Evolutionary conservation across 2,113 vertebrate species (phyloP), one percentile per base, ranked within the genome.

Genomic region (Megaleporinus macrocephalus): DNA sequence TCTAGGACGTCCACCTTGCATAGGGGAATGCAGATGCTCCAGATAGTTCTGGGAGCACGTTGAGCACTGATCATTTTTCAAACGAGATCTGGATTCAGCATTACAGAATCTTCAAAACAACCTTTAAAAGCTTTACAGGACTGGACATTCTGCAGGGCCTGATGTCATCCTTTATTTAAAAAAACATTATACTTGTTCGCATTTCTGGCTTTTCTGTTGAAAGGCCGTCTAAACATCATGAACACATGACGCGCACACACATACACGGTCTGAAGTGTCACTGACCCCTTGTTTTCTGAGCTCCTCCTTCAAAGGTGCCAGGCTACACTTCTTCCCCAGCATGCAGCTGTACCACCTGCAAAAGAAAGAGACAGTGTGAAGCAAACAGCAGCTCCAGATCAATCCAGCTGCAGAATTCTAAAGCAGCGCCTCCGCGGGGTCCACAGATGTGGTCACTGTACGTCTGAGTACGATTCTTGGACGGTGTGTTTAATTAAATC

Each of bases 321-420:
- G 90, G 90, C 97, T 99, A 82, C 98, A 99, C 87, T 99, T 99
- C 89, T 99, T 99, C 68, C 98, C 98, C 94, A 99, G 91, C 98
- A 99, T 99, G 89, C 98, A 99, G 88, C 97, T 99, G 89, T 99
- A 99, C 98, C 97, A 99, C 81, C 98, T 99, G 94, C 87, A 88
- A 80, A 84, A 83, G 33, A 87, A 65, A 73, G 81, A 83, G 59
- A 82, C 51, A 69, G 69, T 20, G 26, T 14, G 82, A 9, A 36
- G 11, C 26, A 13, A 49, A 65, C 57, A 26, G 36, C 27, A 36
- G 44, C 77, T 81, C 76, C 29, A 89, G 87, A 88, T 90, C 86
- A 90, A 89, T 90, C 22, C 26, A 78, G 49, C 71, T 13, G 15
- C 78, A 33, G 61, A 62, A 57, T 63, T 5, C 18, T 26, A 41